Evolutionary conservation across 2,888 invertebrate genomes (phyloP), one percentile per base, ranked within the genome.

Genomic region (Polylopha cassiicola): DNA sequence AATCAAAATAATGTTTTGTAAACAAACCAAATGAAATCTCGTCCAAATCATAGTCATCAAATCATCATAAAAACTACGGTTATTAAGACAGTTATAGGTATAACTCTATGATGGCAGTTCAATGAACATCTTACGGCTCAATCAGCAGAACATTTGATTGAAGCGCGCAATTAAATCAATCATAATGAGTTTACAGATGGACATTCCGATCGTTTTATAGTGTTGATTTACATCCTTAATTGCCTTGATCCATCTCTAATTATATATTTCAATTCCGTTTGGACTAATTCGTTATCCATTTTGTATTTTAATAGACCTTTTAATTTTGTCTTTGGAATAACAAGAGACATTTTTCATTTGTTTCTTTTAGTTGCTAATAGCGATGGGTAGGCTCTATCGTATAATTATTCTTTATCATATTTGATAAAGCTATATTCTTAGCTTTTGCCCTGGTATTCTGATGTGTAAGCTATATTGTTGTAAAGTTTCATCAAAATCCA

Each of bases 141-240:
- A 34, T 39, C 22, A 28, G 24, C 15, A 9, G 9, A 18, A 29
- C 29, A 34, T 29, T 39, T 18, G 23, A 34, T 34, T 20, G 24
- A 27, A 29, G 20, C 22, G 15, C 9, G 34, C 34, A 36, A 41
- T 30, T 34, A 34, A 34, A 21, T 16, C 24, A 41, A 36, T 41
- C 30, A 41, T 26, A 21, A 30, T 21, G 16, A 30, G 20, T 36
- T 41, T 41, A 41, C 34, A 13, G 29, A 29, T 8, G 9, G 30
- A 13, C 36, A 36, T 36, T 41, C 30, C 39, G 18, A n/a, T 18
- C 20, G 30, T 36, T 33, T 39, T 30, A 36, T 24, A 26, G 20
- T 9, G 30, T 26, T 16, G 20, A 16, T 23, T 13, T 39, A 39
- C 29, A 34, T 32, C 29, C 29, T 41, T 41, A 41, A 41, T 39